Percentiles rank a stretch among this genome's conserved stretches.
Conservation (phyloP, 2,888 invertebrate species). For the Leptura quadrifasciata region DNA sequence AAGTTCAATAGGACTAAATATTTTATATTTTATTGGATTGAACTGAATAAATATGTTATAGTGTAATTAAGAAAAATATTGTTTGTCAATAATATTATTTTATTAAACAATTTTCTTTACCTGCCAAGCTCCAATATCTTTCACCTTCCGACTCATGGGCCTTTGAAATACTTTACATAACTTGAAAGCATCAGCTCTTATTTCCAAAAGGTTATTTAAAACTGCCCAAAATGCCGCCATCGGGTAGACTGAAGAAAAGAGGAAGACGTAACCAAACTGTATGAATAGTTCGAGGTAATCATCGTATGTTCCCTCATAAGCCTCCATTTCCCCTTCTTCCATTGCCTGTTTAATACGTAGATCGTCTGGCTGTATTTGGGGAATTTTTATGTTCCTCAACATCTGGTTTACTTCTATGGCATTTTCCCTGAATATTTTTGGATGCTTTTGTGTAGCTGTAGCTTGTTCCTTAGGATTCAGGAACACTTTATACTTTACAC, state of each 20-base stretch:
- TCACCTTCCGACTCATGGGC: conserved; percentile 80
- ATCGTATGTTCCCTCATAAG: conserved; percentile 84
- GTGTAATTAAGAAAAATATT: too few species aligned
- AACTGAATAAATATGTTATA: too few species aligned
- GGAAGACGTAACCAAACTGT: conserved; percentile 86
- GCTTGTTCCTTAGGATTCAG: conserved; percentile 17
- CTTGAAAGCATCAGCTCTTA: conserved; percentile 85
- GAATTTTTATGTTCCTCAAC: conserved; percentile 61
- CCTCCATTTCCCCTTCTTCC: conserved; percentile 76
- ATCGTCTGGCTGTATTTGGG: conserved; percentile 73
- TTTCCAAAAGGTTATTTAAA: conserved; percentile 84
- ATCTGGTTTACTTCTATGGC: conserved; percentile 28
- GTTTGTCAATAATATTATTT: conserved; percentile 43
- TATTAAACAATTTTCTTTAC: too few species aligned
- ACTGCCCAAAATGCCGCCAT: conserved; percentile 85
- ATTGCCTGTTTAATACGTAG: conserved; percentile 74
- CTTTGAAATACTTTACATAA: conserved; percentile 82
- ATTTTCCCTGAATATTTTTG: conserved; percentile 52
- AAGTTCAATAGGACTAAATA: too few species aligned
- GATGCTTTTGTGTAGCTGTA: conserved; percentile 49
- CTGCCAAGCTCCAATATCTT: conserved; percentile 87
- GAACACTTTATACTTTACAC: conserved; percentile 8
- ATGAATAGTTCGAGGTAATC: conserved; percentile 87
- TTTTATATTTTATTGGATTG: too few species aligned
- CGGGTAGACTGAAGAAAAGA: conserved; percentile 87